These are phyloP conservation scores for Neomorphus geoffroyi DNA, from an alignment of 2,797 vertebrate genomes.

Conservation along the genomic window DNA sequence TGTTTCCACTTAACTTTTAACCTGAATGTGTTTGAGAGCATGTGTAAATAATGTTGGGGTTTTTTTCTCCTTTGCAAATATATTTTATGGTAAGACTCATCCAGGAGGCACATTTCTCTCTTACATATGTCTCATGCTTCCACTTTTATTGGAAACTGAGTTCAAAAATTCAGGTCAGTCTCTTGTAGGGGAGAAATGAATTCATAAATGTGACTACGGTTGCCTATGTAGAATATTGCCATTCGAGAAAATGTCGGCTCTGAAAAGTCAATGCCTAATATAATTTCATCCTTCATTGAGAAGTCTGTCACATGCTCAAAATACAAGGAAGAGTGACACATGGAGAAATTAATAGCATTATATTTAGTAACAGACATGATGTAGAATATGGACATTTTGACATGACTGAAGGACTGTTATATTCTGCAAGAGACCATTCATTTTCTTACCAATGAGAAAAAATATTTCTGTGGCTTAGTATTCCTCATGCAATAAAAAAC, in stretches of 20 bases:
- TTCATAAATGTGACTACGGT: background rate
- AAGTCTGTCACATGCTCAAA: background rate
- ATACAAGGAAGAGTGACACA: background rate
- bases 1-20: background rate
- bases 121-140: background rate
- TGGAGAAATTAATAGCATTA: background rate
- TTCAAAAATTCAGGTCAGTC: slow-evolving; percentile 20
- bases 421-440: background rate
- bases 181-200: background rate
- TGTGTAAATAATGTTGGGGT: background rate
- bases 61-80: background rate
- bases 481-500: background rate
- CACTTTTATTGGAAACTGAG: background rate
- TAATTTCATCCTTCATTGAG: slow-evolving; percentile 27
- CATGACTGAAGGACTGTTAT: background rate
- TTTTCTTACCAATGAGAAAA: background rate
- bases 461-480: background rate
- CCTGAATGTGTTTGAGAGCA: background rate
- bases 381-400: background rate
- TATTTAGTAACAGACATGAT: slow-evolving; percentile 14
- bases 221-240: background rate
- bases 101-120: background rate
- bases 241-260: slow-evolving; percentile 5
- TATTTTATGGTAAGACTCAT: background rate
- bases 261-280: background rate